Evolutionary conservation across 2,888 invertebrate genomes (phyloP).

Genomic region (Heliconius hortense): DNA sequence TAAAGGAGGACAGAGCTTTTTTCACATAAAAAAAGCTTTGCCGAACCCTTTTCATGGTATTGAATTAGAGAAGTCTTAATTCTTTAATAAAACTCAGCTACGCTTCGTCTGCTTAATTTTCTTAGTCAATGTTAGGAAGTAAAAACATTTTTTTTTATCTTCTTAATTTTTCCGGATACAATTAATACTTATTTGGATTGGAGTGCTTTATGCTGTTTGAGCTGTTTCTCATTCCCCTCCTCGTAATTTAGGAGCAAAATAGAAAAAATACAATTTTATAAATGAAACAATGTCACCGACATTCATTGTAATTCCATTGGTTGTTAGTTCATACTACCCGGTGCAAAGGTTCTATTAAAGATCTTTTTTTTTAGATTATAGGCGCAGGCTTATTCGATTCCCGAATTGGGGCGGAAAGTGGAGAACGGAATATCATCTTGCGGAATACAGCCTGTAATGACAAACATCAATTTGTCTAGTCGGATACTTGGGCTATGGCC

Average conservation of each 20-base stretch:
- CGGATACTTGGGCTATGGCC: too few species aligned
- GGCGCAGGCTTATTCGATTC: not conserved
- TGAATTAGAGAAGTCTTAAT: slow-evolving; percentile 55
- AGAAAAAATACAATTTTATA: not conserved
- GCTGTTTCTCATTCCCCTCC: slow-evolving; percentile 3
- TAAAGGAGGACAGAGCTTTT: slow-evolving; percentile 1
- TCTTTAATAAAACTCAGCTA: slow-evolving; percentile 60
- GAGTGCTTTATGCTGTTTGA: slow-evolving; percentile 37
- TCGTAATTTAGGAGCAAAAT: slow-evolving; percentile 4
- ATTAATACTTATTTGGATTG: slow-evolving; percentile 36
- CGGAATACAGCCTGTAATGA: too few species aligned
- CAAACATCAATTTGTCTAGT: too few species aligned
- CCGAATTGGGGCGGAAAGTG: not conserved
- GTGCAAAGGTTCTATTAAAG: too few species aligned
- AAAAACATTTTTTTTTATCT: slow-evolving; percentile 40
- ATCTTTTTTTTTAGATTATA: too few species aligned
- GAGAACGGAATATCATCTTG: not conserved
- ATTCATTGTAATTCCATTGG: not conserved
- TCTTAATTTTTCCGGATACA: slow-evolving; percentile 32
- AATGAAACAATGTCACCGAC: slow-evolving; percentile 3
- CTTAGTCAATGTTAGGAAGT: slow-evolving; percentile 49
- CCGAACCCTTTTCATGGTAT: slow-evolving; percentile 54
- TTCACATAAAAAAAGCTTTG: slow-evolving; percentile 54
- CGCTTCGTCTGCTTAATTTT: slow-evolving; percentile 55
- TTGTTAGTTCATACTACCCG: not conserved